phyloP scores from a whole-genome alignment of 2,888 invertebrate genomes.

The Ormia ochracea region DNA sequence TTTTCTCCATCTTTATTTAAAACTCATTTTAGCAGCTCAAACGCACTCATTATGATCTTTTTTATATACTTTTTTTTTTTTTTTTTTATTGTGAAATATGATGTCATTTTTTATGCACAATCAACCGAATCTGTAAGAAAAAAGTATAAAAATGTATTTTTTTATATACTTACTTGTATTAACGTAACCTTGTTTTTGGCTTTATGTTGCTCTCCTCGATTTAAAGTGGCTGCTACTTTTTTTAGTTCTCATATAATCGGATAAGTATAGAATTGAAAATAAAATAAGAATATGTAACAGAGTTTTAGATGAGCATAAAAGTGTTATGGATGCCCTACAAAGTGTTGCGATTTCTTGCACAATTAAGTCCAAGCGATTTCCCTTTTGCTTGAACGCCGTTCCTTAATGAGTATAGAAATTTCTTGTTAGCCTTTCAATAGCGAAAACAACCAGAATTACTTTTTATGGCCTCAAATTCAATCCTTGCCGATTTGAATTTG shows the following conservation, averaged over 20 bases:
- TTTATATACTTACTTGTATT: constrained; percentile 12
- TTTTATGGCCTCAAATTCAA: no score
- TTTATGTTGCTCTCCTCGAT: constrained; percentile 37
- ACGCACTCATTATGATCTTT: neutral
- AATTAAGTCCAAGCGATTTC: no score
- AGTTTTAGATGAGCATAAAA: neutral
- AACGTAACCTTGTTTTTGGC: constrained; percentile 56
- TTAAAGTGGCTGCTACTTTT: constrained; percentile 11
- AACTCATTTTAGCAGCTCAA: constrained; percentile 5
- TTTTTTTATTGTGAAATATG: constrained; percentile 47
- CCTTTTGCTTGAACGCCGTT: no score
- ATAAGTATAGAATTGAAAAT: constrained; percentile 16
- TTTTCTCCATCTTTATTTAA: neutral
- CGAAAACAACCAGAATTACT: no score
- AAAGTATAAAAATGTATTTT: neutral
- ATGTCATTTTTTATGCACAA: constrained; percentile 53
- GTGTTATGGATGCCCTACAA: neutral
- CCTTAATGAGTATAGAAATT: no score
- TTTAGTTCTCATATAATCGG: neutral
- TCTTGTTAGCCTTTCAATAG: no score
- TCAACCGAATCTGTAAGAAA: constrained; percentile 6
- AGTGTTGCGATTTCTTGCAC: neutral
- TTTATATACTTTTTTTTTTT: neutral
- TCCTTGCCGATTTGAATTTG: no score
- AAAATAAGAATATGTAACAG: neutral